Evolutionary conservation across 2,888 invertebrate species (phyloP).

Genomic region (Cryptophagus acutangulus): DNA sequence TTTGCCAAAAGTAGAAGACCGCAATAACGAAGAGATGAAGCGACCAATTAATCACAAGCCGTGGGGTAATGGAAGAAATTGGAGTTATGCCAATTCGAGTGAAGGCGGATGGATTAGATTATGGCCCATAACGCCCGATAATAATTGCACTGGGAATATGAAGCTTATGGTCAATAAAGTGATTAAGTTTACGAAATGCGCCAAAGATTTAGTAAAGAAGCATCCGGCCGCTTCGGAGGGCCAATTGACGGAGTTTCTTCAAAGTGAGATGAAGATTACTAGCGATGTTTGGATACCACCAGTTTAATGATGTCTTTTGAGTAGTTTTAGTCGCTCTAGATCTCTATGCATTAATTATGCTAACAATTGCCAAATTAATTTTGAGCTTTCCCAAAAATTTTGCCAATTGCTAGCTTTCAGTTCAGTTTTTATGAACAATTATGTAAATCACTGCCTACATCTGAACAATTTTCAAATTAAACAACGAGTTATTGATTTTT

Average conservation of each 20-base stretch:
- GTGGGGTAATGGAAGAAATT: constrained; percentile 71
- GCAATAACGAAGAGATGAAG: not conserved
- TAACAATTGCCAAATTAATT: too few relatives aligned
- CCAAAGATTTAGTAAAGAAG: constrained; percentile 49
- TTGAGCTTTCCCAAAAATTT: too few relatives aligned
- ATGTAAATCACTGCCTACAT: too few relatives aligned
- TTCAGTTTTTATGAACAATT: too few relatives aligned
- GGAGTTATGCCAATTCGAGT: constrained; percentile 57
- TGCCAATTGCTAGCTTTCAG: too few relatives aligned
- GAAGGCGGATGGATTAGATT: constrained; percentile 76
- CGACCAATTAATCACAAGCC: constrained; percentile 39
- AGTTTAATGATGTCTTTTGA: constrained; percentile 44
- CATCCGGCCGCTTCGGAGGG: constrained; percentile 51
- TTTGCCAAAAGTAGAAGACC: constrained; percentile 35
- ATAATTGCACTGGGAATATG: constrained; percentile 22
- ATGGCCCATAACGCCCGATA: constrained; percentile 55
- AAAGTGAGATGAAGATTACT: constrained; percentile 46
- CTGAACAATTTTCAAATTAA: too few relatives aligned
- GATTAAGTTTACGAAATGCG: constrained; percentile 47
- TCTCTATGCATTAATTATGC: too few relatives aligned
- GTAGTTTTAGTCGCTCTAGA: too few relatives aligned
- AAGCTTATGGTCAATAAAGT: constrained; percentile 43
- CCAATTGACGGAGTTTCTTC: constrained; percentile 49
- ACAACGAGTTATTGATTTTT: too few relatives aligned
- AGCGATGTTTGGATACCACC: constrained; percentile 55